A percentile compares a stretch with the other conserved stretches of the same genome.
Conservation (phyloP, 2,113 vertebrate species). For the Petromus typicus region DNA sequence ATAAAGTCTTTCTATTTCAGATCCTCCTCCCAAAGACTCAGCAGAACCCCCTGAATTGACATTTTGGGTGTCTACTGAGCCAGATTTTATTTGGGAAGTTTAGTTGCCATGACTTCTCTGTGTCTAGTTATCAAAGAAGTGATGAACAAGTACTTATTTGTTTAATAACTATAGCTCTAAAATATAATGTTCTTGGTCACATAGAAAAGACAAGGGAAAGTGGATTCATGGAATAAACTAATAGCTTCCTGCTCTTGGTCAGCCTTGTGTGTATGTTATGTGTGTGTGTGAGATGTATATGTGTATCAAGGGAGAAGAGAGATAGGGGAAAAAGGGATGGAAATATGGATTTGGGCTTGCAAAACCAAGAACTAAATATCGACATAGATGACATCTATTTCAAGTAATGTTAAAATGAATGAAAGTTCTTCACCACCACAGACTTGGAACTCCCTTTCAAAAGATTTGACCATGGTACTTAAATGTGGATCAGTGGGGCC, state of each 20-base stretch:
- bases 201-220: not conserved
- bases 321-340: not conserved
- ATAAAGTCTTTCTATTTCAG: not conserved
- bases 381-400: not conserved
- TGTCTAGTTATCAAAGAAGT: slow-evolving; percentile 41
- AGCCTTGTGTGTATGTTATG: not conserved
- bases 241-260: not conserved
- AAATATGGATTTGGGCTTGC: not conserved
- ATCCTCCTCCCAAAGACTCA: not conserved
- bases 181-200: not conserved
- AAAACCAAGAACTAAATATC: not conserved
- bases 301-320: not conserved
- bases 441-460: not conserved
- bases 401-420: not conserved
- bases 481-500: not conserved
- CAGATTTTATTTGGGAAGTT: slow-evolving; percentile 14
- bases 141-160: slow-evolving; percentile 32
- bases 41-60: not conserved
- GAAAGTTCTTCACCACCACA: not conserved
- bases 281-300: not conserved
- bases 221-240: not conserved
- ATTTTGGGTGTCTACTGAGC: not conserved
- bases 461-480: not conserved
- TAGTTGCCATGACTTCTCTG: slow-evolving; percentile 20
- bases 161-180: not conserved